These are phyloP conservation scores for Mactra quadrangularis DNA, from an alignment of 1,140 invertebrate species.

Conservation along the genomic window DNA sequence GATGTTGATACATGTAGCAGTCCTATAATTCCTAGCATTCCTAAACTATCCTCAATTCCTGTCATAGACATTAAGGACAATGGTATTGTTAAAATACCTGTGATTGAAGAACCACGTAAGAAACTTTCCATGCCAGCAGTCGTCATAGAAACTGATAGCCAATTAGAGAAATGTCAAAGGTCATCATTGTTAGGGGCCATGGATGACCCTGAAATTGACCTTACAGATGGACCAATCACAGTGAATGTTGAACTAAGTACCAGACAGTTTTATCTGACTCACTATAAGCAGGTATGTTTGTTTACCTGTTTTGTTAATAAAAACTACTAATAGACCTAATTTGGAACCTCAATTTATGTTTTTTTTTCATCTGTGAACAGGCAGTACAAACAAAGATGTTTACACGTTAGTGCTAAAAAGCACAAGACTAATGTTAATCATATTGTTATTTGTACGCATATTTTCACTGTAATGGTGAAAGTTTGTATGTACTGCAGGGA, in stretches of 20 bases:
- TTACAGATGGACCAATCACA: constrained; percentile 76
- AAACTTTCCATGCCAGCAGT: constrained; percentile 27
- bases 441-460: too few species aligned
- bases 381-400: too few species aligned
- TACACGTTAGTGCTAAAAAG: too few species aligned
- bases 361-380: too few species aligned
- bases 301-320: neutral
- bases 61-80: neutral
- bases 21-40: neutral
- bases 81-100: neutral
- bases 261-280: constrained; percentile 72
- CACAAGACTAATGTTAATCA: too few species aligned
- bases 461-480: too few species aligned
- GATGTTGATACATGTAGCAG: constrained; percentile 42
- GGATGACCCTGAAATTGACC: constrained; percentile 73
- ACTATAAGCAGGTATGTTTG: constrained; percentile 72
- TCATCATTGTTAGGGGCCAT: constrained; percentile 55
- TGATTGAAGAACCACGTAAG: neutral
- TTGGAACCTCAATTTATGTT: too few species aligned
- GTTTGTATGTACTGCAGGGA: too few species aligned
- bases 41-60: neutral
- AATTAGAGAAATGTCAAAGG: constrained; percentile 21
- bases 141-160: constrained; percentile 2
- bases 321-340: neutral
- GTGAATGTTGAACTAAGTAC: constrained; percentile 72